phyloP scores from a whole-genome alignment of 2,797 vertebrate species.

The Lithobates sylvaticus region DNA sequence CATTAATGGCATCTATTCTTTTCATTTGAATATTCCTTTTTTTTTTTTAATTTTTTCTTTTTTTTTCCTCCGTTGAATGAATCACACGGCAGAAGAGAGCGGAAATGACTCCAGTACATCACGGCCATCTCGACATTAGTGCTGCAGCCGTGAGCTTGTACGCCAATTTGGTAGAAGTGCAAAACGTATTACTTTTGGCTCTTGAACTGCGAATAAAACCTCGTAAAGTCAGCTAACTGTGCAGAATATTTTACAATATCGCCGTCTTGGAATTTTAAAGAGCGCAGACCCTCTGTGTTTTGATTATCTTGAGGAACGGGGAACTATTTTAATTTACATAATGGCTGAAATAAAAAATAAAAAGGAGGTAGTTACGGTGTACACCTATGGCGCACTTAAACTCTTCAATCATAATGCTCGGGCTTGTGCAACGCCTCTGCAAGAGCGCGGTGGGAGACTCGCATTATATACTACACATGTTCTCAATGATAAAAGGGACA shows the following conservation, averaged over 20 bases:
- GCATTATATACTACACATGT: constrained; percentile 44
- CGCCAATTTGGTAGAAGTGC: constrained; percentile 63
- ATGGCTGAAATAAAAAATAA: constrained; percentile 53
- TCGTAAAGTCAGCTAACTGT: constrained; percentile 65
- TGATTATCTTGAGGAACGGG: constrained; percentile 62
- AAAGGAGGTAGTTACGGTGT: constrained; percentile 40
- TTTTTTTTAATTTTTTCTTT: too few species aligned
- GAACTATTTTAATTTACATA: constrained; percentile 63
- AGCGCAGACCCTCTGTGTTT: constrained; percentile 51
- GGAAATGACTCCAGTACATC: constrained; percentile 53
- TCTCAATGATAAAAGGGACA: constrained; percentile 50
- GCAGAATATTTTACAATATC: constrained; percentile 63
- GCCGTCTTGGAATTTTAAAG: constrained; percentile 61
- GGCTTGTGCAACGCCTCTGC: constrained; percentile 13
- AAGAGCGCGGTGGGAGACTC: constrained; percentile 19
- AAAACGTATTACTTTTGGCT: constrained; percentile 63
- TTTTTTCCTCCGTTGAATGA: constrained; percentile 23
- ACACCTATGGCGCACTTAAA: constrained; percentile 50
- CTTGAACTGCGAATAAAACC: constrained; percentile 65
- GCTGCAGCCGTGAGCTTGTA: constrained; percentile 59
- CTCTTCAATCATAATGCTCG: constrained; percentile 17
- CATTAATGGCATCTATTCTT: constrained; percentile 53
- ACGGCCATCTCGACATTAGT: constrained; percentile 64
- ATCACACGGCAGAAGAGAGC: constrained; percentile 50
- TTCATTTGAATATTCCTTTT: constrained; percentile 33